These are phyloP conservation scores for Falcunculus frontatus DNA, from an alignment of 2,113 vertebrate genomes.

Conservation along the genomic window DNA sequence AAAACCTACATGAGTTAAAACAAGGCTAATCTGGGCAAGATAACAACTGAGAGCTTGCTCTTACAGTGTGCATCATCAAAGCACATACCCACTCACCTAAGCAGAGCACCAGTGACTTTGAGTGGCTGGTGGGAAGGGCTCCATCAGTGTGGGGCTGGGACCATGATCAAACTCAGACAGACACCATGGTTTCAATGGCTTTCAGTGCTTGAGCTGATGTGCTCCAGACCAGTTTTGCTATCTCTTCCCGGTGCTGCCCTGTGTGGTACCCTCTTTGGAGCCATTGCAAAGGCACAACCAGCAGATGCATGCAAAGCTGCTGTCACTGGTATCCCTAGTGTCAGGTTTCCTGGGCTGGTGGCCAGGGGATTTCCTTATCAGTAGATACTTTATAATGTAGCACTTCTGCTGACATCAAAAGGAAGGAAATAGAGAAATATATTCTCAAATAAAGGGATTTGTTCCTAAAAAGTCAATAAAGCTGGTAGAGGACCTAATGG, in stretches of 20 bases:
- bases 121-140: background rate
- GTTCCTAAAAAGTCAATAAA: background rate
- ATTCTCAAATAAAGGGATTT: background rate
- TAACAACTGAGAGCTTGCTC: background rate
- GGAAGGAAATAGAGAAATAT: background rate
- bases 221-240: background rate
- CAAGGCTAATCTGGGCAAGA: background rate
- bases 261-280: background rate
- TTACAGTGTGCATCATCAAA: background rate
- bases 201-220: background rate
- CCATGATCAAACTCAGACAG: background rate
- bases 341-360: background rate
- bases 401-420: background rate
- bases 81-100: background rate
- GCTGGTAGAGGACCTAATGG: background rate
- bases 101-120: background rate
- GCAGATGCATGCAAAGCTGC: background rate
- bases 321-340: background rate
- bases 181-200: rapidly evolving
- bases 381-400: background rate
- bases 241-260: background rate
- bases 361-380: background rate
- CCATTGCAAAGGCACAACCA: background rate
- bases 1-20: background rate
- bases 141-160: background rate